Evolutionary conservation across 2,888 invertebrate genomes (phyloP), one percentile per base, ranked within the genome.

Genomic region (Hypsopygia costalis): DNA sequence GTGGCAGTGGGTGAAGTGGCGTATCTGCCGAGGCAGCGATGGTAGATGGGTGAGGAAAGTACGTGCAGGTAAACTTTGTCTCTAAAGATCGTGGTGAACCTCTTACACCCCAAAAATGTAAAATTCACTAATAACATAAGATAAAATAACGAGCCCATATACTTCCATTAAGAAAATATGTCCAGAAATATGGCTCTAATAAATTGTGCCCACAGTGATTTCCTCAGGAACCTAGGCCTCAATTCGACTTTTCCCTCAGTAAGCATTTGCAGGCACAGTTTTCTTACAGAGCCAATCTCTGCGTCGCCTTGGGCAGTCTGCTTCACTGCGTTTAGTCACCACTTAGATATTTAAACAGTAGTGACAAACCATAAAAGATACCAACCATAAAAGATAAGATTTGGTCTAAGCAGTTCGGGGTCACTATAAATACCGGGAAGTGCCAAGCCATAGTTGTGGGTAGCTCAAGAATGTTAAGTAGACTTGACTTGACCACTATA

Each of bases 201-300:
- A 25, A 25, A 25, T 25, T 25, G 25, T 25, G 7, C n/a, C 25
- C n/a, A 25, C 25, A 25, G 25, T 25, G 3, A 6, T 25, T 25
- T 6, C 5, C 25, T 25, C 6, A 25, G n/a, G 25, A 25, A n/a
- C 25, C 25, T 25, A 25, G 25, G 25, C 25, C 25, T 25, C 25
- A n/a, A n/a, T 1, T n/a, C 8, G 25, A 6, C 25, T 25, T 25
- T 7, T 25, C 25, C 3, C 25, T 25, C 25, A 7, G 25, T 25
- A 25, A 25, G 25, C 25, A 25, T 25, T 25, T 25, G 25, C 25
- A 32, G 20, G 16, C 27, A 11, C 27, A 27, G 16, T 28, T 36
- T 16, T 36, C 20, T 8, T 5, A 25, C 6, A 25, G 16, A 36
- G 36, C 36, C 36, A 36, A 36, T 36, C 36, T 36, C 36, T 29